These are phyloP conservation scores for Gymnothorax javanicus DNA, from an alignment of 2,797 vertebrate genomes.

Conservation along the genomic window DNA sequence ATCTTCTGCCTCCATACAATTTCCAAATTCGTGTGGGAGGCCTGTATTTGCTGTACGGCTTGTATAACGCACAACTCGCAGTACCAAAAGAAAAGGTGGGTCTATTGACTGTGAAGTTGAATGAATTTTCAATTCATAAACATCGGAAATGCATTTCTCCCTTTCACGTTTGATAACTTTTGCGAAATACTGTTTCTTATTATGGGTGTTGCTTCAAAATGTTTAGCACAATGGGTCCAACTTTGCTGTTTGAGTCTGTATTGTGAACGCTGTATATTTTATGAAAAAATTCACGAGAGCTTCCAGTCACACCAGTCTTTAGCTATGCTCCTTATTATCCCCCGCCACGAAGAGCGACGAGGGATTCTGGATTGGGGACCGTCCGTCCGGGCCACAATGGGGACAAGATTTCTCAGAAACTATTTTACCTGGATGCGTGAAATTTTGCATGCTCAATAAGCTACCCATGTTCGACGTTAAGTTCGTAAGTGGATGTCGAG, in stretches of 20 bases:
- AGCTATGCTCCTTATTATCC: not conserved
- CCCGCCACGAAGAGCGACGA: no score
- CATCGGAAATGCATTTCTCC: not conserved
- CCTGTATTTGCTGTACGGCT: conserved; percentile 86
- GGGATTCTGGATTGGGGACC: no score
- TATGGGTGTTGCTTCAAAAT: not conserved
- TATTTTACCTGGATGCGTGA: no score
- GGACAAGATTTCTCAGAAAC: no score
- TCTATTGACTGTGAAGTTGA: not conserved
- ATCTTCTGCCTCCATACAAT: conserved; percentile 83
- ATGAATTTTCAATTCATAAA: not conserved
- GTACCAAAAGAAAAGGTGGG: conserved; percentile 84
- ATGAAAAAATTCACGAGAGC: not conserved
- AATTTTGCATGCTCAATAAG: no score
- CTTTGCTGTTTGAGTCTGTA: not conserved
- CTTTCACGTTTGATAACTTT: not conserved
- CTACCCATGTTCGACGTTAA: no score
- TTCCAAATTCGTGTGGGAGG: conserved; percentile 94
- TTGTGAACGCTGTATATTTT: not conserved
- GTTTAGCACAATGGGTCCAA: not conserved
- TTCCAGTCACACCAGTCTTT: not conserved
- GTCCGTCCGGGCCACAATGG: no score
- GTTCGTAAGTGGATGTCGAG: no score
- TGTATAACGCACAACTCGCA: conserved; percentile 79
- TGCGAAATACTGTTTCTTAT: not conserved